phyloP scores from a whole-genome alignment of 1,140 invertebrate species.

The Rhagoletis pomonella region DNA sequence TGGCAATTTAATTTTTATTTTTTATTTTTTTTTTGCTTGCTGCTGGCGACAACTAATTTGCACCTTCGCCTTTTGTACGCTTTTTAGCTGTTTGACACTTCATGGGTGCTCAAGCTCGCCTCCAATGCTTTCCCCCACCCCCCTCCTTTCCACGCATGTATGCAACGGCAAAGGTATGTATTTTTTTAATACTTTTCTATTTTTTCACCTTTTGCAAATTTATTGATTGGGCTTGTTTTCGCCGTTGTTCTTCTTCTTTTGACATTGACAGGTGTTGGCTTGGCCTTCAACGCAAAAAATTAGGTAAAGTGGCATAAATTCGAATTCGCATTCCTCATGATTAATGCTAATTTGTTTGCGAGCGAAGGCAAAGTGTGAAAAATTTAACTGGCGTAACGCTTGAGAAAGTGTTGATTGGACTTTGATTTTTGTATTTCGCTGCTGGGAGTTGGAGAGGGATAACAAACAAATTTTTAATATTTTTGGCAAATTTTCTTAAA shows the following conservation, averaged over 20 bases:
- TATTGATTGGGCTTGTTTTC: conserved; percentile 28
- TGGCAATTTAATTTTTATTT: neutral
- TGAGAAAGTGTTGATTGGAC: neutral
- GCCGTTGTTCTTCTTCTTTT: neutral
- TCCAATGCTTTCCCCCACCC: neutral
- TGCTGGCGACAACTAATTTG: conserved; percentile 9
- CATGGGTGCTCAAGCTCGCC: neutral
- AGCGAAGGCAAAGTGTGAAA: neutral
- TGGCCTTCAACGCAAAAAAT: neutral
- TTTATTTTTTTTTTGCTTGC: neutral
- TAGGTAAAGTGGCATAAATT: neutral
- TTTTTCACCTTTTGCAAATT: conserved; percentile 25
- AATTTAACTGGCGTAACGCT: too few species aligned
- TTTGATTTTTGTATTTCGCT: neutral
- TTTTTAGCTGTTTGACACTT: conserved; percentile 43
- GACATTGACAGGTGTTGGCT: conserved; percentile 43
- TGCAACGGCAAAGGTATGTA: neutral
- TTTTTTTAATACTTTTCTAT: neutral
- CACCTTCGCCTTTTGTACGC: conserved; percentile 21
- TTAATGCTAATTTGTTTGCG: conserved; percentile 39
- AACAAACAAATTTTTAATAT: neutral
- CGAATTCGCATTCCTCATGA: conserved; percentile 24
- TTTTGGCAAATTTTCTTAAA: neutral
- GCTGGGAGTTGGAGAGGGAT: neutral
- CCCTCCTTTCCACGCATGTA: neutral